Evolutionary conservation across 2,888 invertebrate genomes (phyloP), one percentile per base, ranked within the genome.

Genomic region (Watsonalla binaria): DNA sequence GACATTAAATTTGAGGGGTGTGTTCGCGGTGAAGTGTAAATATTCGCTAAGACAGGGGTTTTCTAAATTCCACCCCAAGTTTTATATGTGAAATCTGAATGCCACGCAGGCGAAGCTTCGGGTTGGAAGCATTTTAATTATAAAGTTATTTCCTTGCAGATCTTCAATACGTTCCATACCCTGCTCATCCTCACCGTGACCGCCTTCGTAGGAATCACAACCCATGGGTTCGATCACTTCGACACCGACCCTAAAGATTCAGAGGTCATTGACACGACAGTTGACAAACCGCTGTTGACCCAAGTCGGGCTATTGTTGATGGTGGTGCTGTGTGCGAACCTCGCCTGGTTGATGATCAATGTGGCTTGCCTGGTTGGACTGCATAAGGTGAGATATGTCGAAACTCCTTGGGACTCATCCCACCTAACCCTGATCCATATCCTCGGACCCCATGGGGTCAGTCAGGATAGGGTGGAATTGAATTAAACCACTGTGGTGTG

Each of bases 311-410:
- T 72, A 0, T 50, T 72, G 1, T 58, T 79, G 33, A 57, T 71
- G 52, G 53, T 74, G 0, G 53, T 70, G 14, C 53, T 77, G 5
- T 60, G 68, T 8, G 66, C 63, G 6, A 73, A 74, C 13, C 51
- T 72, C 0, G 57, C 61, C 5, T 79, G 80, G 79, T 50, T 78
- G 47, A 45, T 61, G 5, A 58, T 76, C 53, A 76, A 71, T 49
- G 65, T 79, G 0, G 72, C 71, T 34, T 78, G 78, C 56, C 61
- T 80, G 42, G 71, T 78, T 37, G 78, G 77, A 51, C 54, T 79
- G 6, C 78, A 80, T 60, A 78, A 74, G 76, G 80, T 80, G 53
- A 47, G 52, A 6, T 56, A 54, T 53, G 24, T 50, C 47, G 15
- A 45, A 54, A 57, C 58, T 56, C 50, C 60, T 56, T 24, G 4